Percentiles rank a stretch among this genome's conserved stretches.
Conservation (phyloP, 2,113 vertebrate genomes). For the Crotalus helleri region DNA sequence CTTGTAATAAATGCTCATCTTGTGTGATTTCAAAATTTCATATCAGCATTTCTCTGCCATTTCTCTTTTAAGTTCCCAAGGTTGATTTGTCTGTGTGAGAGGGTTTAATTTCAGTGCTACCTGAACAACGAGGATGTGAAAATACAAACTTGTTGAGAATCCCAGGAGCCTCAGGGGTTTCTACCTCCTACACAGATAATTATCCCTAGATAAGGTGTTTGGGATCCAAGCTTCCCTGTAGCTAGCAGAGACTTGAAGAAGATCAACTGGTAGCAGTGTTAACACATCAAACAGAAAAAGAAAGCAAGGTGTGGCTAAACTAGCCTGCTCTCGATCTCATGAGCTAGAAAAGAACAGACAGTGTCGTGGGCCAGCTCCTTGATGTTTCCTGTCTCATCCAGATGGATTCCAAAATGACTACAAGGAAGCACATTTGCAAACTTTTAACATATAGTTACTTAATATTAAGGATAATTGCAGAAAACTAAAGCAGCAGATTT, state of each 20-base stretch:
- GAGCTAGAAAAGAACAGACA: fast-evolving
- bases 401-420: not conserved
- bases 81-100: slow-evolving; percentile 32
- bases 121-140: slow-evolving; percentile 43
- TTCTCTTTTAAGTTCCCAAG: slow-evolving; percentile 7
- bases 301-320: slow-evolving; percentile 27
- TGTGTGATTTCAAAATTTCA: slow-evolving; percentile 57
- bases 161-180: slow-evolving; percentile 43
- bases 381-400: not conserved
- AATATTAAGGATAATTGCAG: not conserved
- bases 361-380: slow-evolving; percentile 22
- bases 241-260: slow-evolving; percentile 61
- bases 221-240: slow-evolving; percentile 53
- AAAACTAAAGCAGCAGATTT: not conserved
- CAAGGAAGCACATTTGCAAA: not conserved
- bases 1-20: slow-evolving; percentile 61
- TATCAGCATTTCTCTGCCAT: slow-evolving; percentile 38
- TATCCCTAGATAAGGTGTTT: slow-evolving; percentile 51
- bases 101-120: slow-evolving; percentile 46
- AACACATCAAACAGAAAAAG: slow-evolving; percentile 35
- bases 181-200: slow-evolving; percentile 58
- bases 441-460: not conserved
- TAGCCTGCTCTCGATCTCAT: slow-evolving; percentile 7
- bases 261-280: slow-evolving; percentile 21
- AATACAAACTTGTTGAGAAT: slow-evolving; percentile 57